Conservation (phyloP, 2,113 vertebrate species). For the Archilochus colubris region DNA sequence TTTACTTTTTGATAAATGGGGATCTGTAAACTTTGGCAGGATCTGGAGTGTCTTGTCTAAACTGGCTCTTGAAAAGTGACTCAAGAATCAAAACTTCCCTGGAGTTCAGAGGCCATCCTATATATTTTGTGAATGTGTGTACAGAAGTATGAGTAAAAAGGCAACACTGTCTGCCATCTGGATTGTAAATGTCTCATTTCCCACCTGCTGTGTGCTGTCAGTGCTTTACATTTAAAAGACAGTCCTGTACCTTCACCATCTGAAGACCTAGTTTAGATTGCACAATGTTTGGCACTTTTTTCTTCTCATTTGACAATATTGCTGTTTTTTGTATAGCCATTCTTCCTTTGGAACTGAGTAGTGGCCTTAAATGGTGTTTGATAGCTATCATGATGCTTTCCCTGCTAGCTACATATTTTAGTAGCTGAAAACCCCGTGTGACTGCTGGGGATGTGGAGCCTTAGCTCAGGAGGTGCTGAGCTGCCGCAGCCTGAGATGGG, state of each 20-base stretch:
- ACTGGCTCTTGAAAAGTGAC: neutral
- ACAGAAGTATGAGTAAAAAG: neutral
- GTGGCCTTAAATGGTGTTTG: neutral
- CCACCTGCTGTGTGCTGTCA: neutral
- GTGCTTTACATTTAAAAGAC: neutral
- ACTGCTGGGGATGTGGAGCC: rapidly evolving
- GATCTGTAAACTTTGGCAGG: neutral
- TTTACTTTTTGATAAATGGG: neutral
- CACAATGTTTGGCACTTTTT: neutral
- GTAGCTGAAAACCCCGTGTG: neutral
- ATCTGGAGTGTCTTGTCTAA: neutral
- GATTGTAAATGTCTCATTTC: neutral
- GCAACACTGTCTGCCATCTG: neutral
- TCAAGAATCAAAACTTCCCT: neutral
- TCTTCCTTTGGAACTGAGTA: neutral
- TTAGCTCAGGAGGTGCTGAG: neutral
- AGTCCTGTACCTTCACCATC: rapidly evolving
- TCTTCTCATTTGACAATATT: neutral
- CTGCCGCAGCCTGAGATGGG: rapidly evolving
- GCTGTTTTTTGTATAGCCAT: rapidly evolving
- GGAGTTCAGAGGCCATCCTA: neutral
- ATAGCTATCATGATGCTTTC: neutral
- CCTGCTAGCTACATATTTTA: rapidly evolving
- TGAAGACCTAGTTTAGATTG: rapidly evolving
- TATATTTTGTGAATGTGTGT: neutral